A percentile compares a stretch with the other conserved stretches of the same genome.
Evolutionary conservation across 2,113 vertebrate genomes (phyloP).

Genomic region (Ondatra zibethicus): DNA sequence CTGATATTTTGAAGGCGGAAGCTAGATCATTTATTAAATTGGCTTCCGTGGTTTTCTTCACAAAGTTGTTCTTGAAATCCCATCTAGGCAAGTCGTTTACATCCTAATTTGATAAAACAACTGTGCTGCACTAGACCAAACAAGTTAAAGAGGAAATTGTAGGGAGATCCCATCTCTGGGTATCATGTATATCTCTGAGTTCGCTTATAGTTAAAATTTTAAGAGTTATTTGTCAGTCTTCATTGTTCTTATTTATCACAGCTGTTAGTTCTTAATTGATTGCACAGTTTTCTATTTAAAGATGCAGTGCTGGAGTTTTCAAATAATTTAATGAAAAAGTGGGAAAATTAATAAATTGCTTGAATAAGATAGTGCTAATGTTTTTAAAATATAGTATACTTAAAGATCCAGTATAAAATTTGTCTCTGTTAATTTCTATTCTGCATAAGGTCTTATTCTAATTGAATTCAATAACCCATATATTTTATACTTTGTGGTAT

Average conservation of each 20-base stretch:
- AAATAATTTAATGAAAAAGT: slow-evolving; percentile 12
- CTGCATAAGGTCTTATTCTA: not conserved
- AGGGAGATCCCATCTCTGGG: not conserved
- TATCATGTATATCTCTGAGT: not conserved
- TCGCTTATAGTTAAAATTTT: not conserved
- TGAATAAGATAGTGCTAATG: slow-evolving; percentile 7
- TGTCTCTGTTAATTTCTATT: not conserved
- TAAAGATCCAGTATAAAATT: slow-evolving; percentile 6
- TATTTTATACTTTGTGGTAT: not conserved
- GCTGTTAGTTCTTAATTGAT: not conserved
- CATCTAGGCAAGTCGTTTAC: not conserved
- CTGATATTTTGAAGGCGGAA: slow-evolving; percentile 11
- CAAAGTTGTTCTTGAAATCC: not conserved
- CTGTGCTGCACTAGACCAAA: not conserved
- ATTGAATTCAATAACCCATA: not conserved
- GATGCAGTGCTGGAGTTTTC: not conserved
- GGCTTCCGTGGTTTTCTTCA: not conserved
- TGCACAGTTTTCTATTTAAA: slow-evolving; percentile 39
- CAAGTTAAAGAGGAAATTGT: not conserved
- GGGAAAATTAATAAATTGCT: not conserved
- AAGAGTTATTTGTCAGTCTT: not conserved
- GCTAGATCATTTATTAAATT: not conserved
- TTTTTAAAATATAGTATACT: slow-evolving; percentile 7
- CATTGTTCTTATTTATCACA: slow-evolving; percentile 23
- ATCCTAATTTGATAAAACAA: not conserved